Conservation (phyloP, 2,797 vertebrate genomes). For the Monodelphis domestica region DNA sequence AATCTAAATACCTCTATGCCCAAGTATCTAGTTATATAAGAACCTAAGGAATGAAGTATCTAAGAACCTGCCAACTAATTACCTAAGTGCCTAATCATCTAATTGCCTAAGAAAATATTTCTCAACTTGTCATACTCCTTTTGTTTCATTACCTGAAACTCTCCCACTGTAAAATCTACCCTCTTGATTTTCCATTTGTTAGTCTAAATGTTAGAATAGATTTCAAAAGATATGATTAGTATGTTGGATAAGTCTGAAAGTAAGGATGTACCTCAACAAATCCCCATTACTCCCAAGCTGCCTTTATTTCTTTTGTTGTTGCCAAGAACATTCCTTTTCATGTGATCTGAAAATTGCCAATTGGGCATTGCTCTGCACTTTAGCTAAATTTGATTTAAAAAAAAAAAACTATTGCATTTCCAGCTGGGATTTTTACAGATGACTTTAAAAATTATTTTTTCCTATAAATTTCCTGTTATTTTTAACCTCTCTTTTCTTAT, state of each 20-base stretch:
- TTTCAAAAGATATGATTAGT: slow-evolving; percentile 66
- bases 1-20: background rate
- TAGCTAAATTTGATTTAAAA: slow-evolving; percentile 74
- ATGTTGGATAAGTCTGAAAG: slow-evolving; percentile 28
- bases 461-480: slow-evolving; percentile 51
- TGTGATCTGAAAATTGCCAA: slow-evolving; percentile 71
- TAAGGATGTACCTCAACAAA: background rate
- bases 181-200: slow-evolving; percentile 66
- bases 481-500: slow-evolving; percentile 56
- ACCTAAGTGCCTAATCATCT: background rate
- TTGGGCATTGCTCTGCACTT: slow-evolving; percentile 68
- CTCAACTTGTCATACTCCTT: background rate
- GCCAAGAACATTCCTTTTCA: slow-evolving; percentile 56
- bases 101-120: background rate
- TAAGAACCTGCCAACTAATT: background rate
- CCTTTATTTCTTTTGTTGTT: slow-evolving; percentile 50
- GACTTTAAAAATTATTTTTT: slow-evolving; percentile 66
- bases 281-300: background rate
- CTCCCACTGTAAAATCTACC: slow-evolving; percentile 39
- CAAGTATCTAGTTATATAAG: background rate
- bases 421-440: slow-evolving; percentile 65
- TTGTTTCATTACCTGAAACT: slow-evolving; percentile 44
- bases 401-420: slow-evolving; percentile 72
- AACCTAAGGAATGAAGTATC: background rate
- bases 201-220: slow-evolving; percentile 38